Evolutionary conservation across 2,888 invertebrate species (phyloP).

Genomic region (Drosophila nigricruria): DNA sequence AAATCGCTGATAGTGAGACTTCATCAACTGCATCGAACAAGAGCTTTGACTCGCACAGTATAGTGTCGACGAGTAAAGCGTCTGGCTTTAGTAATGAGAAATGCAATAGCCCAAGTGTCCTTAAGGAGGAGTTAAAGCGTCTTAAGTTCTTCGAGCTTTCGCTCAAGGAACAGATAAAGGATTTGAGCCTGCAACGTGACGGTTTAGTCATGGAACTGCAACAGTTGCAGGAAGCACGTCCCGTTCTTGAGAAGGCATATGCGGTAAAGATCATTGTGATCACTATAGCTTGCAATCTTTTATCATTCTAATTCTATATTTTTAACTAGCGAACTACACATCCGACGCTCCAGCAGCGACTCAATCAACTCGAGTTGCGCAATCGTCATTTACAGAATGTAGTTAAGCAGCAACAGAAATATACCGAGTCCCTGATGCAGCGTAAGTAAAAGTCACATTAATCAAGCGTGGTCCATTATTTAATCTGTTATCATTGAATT

Average conservation of each 20-base stretch:
- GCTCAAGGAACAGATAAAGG: constrained; percentile 84
- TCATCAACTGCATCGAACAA: constrained; percentile 84
- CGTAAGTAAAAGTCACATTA: constrained; percentile 86
- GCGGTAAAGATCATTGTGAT: constrained; percentile 74
- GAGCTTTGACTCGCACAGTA: constrained; percentile 84
- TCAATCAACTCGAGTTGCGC: constrained; percentile 87
- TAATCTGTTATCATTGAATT: background rate
- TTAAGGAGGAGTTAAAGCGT: constrained; percentile 84
- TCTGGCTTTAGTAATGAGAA: constrained; percentile 69
- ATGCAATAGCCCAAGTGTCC: constrained; percentile 79
- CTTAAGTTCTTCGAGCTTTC: constrained; percentile 84
- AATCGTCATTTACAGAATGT: constrained; percentile 88
- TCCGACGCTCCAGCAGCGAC: constrained; percentile 84
- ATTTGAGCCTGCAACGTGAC: constrained; percentile 84
- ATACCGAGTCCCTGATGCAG: constrained; percentile 88
- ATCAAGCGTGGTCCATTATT: background rate
- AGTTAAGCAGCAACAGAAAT: constrained; percentile 88
- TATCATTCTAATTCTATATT: background rate
- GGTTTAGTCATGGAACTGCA: constrained; percentile 85
- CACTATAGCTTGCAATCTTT: background rate
- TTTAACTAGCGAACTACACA: constrained; percentile 83
- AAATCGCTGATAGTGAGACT: constrained; percentile 82
- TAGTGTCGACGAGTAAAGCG: constrained; percentile 82
- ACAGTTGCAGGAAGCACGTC: constrained; percentile 85
- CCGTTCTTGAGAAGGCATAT: constrained; percentile 85